A percentile compares a stretch with the other conserved stretches of the same genome.
phyloP scores from a whole-genome alignment of 2,797 vertebrate genomes.

The Xiphorhynchus erythropygius region DNA sequence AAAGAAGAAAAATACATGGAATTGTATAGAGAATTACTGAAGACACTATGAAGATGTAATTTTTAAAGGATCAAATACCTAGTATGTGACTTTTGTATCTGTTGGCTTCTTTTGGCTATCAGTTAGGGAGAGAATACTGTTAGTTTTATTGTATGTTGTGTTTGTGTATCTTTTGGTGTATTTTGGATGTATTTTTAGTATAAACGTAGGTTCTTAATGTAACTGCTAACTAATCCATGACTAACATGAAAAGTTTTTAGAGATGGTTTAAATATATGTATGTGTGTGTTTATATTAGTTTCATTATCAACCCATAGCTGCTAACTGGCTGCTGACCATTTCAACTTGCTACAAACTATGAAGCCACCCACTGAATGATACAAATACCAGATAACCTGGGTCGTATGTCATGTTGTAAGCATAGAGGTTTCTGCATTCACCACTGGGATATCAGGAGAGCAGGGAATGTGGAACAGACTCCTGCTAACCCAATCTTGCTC shows the following conservation, averaged over 20 bases:
- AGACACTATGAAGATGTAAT: neutral
- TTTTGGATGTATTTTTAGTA: neutral
- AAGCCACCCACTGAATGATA: neutral
- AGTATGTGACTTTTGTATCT: neutral
- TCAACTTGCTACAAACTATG: neutral
- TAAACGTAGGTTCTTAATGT: neutral
- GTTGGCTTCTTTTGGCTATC: neutral
- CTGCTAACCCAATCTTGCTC: rapidly evolving
- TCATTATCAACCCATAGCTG: neutral
- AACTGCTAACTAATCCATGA: neutral
- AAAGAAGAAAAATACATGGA: neutral
- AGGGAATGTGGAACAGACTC: neutral
- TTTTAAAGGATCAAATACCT: neutral
- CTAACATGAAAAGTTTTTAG: neutral
- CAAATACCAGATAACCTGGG: neutral
- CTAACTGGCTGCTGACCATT: neutral
- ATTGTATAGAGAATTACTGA: neutral
- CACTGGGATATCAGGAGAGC: neutral
- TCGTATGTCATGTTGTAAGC: neutral
- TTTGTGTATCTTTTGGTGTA: neutral
- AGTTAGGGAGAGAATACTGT: neutral
- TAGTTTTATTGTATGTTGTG: neutral
- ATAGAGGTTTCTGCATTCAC: neutral
- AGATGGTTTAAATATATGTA: neutral
- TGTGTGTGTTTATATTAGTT: neutral